Evolutionary conservation across 2,797 vertebrate genomes (phyloP), one percentile per base, ranked within the genome.

Genomic region (Phrynocephalus guinanensis): DNA sequence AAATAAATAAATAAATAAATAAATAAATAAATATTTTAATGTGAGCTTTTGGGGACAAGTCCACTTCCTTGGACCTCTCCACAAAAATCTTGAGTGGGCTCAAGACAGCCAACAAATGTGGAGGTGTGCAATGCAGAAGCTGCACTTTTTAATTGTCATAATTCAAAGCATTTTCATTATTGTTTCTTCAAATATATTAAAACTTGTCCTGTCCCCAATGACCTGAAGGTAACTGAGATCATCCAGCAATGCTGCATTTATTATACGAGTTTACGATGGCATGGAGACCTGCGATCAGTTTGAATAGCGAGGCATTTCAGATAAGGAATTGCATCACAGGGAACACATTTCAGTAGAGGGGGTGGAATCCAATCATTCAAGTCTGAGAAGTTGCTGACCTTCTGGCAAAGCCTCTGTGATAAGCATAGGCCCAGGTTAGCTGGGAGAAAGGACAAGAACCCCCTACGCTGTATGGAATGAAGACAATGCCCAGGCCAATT

Each of bases 291-390:
- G 87, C 24, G 73, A n/a, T 68, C 72, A 67, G 77, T 85, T 88
- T 88, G 83, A 85, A 85, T 85, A 88, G 84, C 77, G 80, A 85
- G 81, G 60, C 56, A 84, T 81, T 88, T 67, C 68, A 81, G 83
- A 88, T 85, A 88, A 88, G 83, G 33, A 24, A 75, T 85, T 88
- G 83, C 87, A 88, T 81, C 87, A 88, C 70, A 85, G 87, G 28
- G 70, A 85, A 80, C 83, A 88, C 68, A 84, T 88, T 85, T 88
- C n/a, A 56, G 83, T 20, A 63, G 33, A 9, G 11, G 5, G 1
- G 30, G 22, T 20, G 16, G n/a, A 33, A 15, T 85, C 83, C 83
- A 85, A 56, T 80, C 71, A 81, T 81, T 75, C 70, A 73, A 67
- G 77, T 88, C 70, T 75, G 80, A 88, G 77, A n/a, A 84, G 70